phyloP scores from a whole-genome alignment of 1,140 invertebrate genomes.

The Acromyrmex echinatior region DNA sequence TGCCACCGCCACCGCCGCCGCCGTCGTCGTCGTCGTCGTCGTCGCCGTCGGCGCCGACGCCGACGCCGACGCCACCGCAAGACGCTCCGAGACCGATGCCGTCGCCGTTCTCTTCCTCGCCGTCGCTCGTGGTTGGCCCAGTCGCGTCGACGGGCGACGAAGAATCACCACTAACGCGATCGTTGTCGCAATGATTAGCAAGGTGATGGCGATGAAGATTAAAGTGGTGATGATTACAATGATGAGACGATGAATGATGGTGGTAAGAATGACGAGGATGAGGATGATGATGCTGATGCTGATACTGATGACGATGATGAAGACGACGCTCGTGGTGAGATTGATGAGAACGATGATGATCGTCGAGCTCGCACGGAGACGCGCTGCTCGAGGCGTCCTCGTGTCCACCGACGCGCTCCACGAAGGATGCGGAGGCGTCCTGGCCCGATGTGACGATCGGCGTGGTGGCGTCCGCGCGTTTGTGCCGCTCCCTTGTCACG shows the following conservation, averaged over 20 bases:
- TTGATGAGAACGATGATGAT: conserved; percentile 46
- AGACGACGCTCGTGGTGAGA: conserved; percentile 48
- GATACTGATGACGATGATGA: neutral
- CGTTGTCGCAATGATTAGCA: conserved; percentile 3
- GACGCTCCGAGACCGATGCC: conserved; percentile 14
- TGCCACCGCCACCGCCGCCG: too few relatives aligned
- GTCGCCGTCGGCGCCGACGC: conserved; percentile 31
- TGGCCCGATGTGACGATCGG: conserved; percentile 60
- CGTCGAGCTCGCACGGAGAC: conserved; percentile 33
- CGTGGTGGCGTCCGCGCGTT: conserved; percentile 67
- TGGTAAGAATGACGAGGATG: neutral
- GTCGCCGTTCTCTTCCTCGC: neutral
- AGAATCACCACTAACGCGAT: conserved; percentile 37
- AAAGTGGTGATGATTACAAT: conserved; percentile 26
- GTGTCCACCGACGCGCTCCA: conserved; percentile 50
- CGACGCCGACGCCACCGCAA: conserved; percentile 55
- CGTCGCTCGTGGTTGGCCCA: conserved; percentile 6
- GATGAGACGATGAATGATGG: conserved; percentile 24
- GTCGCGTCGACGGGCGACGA: conserved; percentile 49
- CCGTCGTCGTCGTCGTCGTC: too few relatives aligned
- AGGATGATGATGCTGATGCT: neutral
- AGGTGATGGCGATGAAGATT: conserved; percentile 5
- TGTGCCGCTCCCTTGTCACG: conserved; percentile 79
- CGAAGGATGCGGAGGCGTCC: conserved; percentile 37
- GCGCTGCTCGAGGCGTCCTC: conserved; percentile 25